Percentiles rank a stretch among this genome's conserved stretches.
phyloP scores from a whole-genome alignment of 37 sponge, comb jelly and placozoan species.

The Aplysina aerophoba region DNA sequence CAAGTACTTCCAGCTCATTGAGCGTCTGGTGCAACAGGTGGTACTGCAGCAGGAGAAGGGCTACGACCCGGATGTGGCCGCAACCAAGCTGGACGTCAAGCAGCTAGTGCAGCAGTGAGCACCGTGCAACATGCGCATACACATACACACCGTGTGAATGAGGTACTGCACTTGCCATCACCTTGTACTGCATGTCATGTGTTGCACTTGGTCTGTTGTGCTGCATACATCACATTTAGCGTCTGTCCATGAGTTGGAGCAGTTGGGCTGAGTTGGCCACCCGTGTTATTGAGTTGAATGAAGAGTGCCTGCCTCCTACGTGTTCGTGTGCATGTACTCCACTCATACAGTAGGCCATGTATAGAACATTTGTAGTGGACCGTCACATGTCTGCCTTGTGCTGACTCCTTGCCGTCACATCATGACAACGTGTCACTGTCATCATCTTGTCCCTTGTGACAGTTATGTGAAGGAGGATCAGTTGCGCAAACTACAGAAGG shows the following conservation, averaged over 20 bases:
- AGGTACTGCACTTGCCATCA: no score
- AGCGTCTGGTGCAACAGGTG: constrained; percentile 79
- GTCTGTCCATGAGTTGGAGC: no score
- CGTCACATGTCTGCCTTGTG: neutral
- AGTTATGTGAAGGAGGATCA: constrained; percentile 70
- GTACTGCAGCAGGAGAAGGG: constrained; percentile 77
- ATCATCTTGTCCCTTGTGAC: neutral
- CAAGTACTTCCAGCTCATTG: constrained; percentile 74
- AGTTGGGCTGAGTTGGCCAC: no score
- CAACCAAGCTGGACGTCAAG: constrained; percentile 61
- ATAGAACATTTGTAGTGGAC: no score
- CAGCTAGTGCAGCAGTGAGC: constrained; percentile 70
- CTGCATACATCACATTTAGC: no score
- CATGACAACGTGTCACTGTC: neutral
- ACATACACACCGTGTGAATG: no score
- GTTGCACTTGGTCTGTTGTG: neutral
- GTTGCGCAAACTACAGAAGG: constrained; percentile 19
- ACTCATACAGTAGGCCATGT: no score
- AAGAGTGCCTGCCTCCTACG: no score
- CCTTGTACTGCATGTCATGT: neutral
- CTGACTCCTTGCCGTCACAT: neutral
- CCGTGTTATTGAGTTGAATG: no score
- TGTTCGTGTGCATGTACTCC: no score
- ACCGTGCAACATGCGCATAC: no score
- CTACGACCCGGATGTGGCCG: constrained; percentile 69